phyloP scores from a whole-genome alignment of 2,888 invertebrate genomes.

The Athripsodes cinereus region DNA sequence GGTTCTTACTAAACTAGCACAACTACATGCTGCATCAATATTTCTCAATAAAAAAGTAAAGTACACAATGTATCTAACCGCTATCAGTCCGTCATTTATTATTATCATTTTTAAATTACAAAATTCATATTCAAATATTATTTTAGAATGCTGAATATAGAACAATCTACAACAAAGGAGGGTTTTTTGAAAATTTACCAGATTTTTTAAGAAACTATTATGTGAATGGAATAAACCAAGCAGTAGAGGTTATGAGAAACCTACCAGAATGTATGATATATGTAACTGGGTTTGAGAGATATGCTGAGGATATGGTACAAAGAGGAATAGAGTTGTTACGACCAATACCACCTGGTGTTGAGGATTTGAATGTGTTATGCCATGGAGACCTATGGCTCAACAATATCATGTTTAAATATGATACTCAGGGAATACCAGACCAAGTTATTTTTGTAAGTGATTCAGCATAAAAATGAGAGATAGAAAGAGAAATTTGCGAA shows the following conservation, averaged over 20 bases:
- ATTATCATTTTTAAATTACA: not conserved
- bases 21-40: constrained; percentile 52
- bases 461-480: no score
- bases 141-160: constrained; percentile 21
- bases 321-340: constrained; percentile 11
- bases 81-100: not conserved
- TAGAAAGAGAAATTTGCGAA: no score
- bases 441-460: constrained; percentile 42
- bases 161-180: constrained; percentile 11
- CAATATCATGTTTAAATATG: constrained; percentile 47
- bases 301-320: constrained; percentile 6
- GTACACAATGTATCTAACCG: not conserved
- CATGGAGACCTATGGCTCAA: constrained; percentile 51
- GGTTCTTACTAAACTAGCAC: constrained; percentile 48
- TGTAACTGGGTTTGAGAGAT: constrained; percentile 13
- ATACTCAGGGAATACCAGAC: constrained; percentile 33
- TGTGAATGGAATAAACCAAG: constrained; percentile 19
- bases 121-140: no score
- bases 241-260: constrained; percentile 15
- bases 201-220: constrained; percentile 11
- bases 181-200: constrained; percentile 17
- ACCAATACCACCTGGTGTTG: constrained; percentile 19
- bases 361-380: constrained; percentile 42
- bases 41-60: constrained; percentile 47
- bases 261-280: constrained; percentile 13